These are phyloP conservation scores for Pollenia angustigena DNA, from an alignment of 2,888 invertebrate species.

Conservation along the genomic window DNA sequence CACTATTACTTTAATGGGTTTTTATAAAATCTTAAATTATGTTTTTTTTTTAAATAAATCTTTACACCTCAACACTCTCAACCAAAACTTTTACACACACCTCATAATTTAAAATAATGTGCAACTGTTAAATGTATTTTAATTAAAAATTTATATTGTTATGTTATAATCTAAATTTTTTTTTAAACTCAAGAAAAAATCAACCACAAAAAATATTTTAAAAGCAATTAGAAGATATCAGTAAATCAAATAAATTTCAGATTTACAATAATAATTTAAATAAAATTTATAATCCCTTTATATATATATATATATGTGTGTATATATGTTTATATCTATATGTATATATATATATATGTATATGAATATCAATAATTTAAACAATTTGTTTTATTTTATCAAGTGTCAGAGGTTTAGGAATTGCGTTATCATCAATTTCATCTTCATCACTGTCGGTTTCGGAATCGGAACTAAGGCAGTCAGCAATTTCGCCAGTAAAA, in stretches of 20 bases:
- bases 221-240: slow-evolving; percentile 21
- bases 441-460: slow-evolving; percentile 77
- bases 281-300: slow-evolving; percentile 22
- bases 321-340: neutral
- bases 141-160: slow-evolving; percentile 15
- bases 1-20: too few relatives aligned
- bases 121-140: neutral
- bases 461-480: slow-evolving; percentile 79
- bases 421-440: slow-evolving; percentile 58
- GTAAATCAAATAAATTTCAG: slow-evolving; percentile 29
- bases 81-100: neutral
- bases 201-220: slow-evolving; percentile 1
- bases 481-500: slow-evolving; percentile 94
- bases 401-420: neutral
- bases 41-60: neutral
- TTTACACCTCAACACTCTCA: neutral
- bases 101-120: neutral
- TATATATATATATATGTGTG: neutral
- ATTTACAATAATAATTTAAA: slow-evolving; percentile 10
- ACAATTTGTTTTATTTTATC: slow-evolving; percentile 19
- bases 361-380: neutral
- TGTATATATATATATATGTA: neutral
- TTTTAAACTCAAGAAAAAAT: slow-evolving; percentile 11
- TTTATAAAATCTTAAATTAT: neutral
- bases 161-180: slow-evolving; percentile 16